These are phyloP conservation scores for Acestrorhynchus altus DNA, from an alignment of 2,797 vertebrate genomes.

Conservation along the genomic window DNA sequence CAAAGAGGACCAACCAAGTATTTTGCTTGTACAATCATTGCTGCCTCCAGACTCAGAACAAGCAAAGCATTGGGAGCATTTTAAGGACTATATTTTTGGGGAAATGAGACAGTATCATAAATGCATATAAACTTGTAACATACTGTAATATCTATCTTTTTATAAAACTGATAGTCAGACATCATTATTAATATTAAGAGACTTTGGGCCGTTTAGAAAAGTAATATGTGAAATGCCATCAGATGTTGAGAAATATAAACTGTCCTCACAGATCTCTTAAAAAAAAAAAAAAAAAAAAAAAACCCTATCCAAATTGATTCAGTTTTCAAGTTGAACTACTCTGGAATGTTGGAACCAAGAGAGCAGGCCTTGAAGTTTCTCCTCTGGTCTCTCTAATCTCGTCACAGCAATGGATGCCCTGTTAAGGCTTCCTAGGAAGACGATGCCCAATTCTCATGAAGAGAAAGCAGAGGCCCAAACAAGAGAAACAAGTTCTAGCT, in stretches of 20 bases:
- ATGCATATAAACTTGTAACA: conserved; percentile 48
- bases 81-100: conserved; percentile 20
- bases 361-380: neutral
- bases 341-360: neutral
- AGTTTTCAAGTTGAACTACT: neutral
- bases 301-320: conserved; percentile 11
- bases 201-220: conserved; percentile 13
- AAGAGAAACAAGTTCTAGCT: neutral
- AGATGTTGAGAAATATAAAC: conserved; percentile 4
- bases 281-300: too few relatives aligned
- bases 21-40: conserved; percentile 50
- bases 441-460: neutral
- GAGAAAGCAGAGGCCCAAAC: neutral
- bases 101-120: conserved; percentile 21
- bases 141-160: conserved; percentile 50
- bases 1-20: conserved; percentile 34
- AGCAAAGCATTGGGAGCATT: conserved; percentile 26
- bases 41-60: conserved; percentile 36
- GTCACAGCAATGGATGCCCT: neutral
- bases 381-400: neutral
- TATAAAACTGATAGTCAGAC: conserved; percentile 45
- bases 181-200: conserved; percentile 44
- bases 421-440: neutral
- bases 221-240: conserved; percentile 19
- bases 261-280: conserved; percentile 16